Evolutionary conservation across 2,113 vertebrate genomes (phyloP).

Genomic region (Stigmatopora argus): DNA sequence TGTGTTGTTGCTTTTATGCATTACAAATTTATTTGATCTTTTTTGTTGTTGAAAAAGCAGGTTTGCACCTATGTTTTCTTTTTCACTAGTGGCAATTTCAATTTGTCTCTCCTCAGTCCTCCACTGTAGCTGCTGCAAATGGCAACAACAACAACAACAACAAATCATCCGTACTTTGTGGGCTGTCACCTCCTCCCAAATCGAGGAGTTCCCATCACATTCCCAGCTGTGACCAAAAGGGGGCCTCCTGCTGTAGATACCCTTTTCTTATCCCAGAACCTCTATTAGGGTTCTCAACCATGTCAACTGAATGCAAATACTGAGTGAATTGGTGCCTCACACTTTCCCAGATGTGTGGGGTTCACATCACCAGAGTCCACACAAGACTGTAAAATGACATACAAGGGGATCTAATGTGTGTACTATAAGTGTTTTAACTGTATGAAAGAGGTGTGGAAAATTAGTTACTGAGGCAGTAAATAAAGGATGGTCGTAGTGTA

Average conservation of each 20-base stretch:
- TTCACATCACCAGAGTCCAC: slow-evolving; percentile 29
- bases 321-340: slow-evolving; percentile 47
- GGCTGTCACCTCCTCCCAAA: slow-evolving; percentile 23
- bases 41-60: slow-evolving; percentile 49
- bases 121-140: slow-evolving; percentile 34
- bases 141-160: slow-evolving; percentile 14
- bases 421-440: slow-evolving; percentile 63
- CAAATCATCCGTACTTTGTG: slow-evolving; percentile 36
- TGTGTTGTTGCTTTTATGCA: slow-evolving; percentile 60
- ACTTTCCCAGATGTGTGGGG: slow-evolving; percentile 29
- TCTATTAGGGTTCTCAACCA: slow-evolving; percentile 56
- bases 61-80: slow-evolving; percentile 55
- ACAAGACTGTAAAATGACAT: slow-evolving; percentile 46
- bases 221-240: slow-evolving; percentile 64
- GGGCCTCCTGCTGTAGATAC: slow-evolving; percentile 59
- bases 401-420: slow-evolving; percentile 50
- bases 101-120: slow-evolving; percentile 32
- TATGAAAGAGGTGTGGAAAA: slow-evolving; percentile 22
- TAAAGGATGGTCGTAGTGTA: slow-evolving; percentile 71
- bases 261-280: slow-evolving; percentile 60
- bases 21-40: slow-evolving; percentile 56
- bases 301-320: slow-evolving; percentile 46
- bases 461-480: slow-evolving; percentile 69
- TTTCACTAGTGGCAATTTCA: slow-evolving; percentile 24
- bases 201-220: slow-evolving; percentile 53